Conservation (phyloP, 2,888 invertebrate species). For the Eupithecia abbreviata region DNA sequence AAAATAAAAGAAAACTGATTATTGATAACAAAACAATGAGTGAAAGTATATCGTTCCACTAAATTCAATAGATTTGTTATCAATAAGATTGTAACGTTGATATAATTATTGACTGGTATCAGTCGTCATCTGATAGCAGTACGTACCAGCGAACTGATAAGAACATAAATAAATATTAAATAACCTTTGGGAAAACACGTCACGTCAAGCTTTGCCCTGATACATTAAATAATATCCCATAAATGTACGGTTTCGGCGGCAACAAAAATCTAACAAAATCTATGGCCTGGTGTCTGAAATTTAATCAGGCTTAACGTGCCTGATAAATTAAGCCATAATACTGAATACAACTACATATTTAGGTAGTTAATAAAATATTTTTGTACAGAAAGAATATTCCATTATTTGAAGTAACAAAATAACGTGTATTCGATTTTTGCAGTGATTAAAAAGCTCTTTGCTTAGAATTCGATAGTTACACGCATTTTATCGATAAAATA, state of each 20-base stretch:
- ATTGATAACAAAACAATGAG: not conserved
- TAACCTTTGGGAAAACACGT: not conserved
- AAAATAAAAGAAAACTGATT: not conserved
- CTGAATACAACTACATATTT: not conserved
- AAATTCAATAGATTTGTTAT: not conserved
- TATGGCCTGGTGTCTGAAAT: not conserved
- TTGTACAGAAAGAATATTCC: not conserved
- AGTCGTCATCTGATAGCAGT: not conserved
- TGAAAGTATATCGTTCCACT: not conserved
- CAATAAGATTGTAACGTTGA: not conserved
- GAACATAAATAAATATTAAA: not conserved
- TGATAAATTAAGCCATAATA: too few species aligned
- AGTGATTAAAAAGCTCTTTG: not conserved
- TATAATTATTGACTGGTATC: not conserved
- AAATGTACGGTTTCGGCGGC: too few species aligned
- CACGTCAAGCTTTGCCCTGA: not conserved
- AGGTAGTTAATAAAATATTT: not conserved
- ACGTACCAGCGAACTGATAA: not conserved
- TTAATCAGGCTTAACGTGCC: not conserved
- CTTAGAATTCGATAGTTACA: not conserved
- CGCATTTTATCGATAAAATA: conserved; percentile 13
- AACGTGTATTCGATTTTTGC: not conserved
- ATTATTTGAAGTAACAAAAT: not conserved
- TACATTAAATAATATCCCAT: too few species aligned
- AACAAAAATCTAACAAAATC: too few species aligned